Percentiles rank a stretch among this genome's conserved stretches.
Conservation (phyloP, 2,113 vertebrate genomes). For the Poecile atricapillus region DNA sequence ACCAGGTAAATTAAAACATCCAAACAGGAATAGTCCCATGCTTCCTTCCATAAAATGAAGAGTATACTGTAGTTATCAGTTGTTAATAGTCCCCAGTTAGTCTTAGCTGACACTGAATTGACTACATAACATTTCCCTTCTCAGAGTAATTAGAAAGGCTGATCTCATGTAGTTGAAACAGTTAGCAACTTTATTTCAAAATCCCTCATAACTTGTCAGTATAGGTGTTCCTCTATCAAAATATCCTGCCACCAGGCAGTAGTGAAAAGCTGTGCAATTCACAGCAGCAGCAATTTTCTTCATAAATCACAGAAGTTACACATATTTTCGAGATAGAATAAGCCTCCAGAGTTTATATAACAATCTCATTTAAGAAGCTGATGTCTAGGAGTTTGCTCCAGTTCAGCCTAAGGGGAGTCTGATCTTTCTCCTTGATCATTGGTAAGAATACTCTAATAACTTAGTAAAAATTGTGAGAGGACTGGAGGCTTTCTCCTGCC, state of each 20-base stretch:
- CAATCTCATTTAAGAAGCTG: background rate
- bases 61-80: rapidly evolving
- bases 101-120: background rate
- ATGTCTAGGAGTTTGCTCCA: background rate
- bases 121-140: background rate
- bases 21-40: background rate
- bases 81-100: background rate
- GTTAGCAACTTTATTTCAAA: background rate
- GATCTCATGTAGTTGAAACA: background rate
- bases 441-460: background rate
- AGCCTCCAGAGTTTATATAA: background rate
- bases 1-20: background rate
- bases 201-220: background rate
- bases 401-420: background rate
- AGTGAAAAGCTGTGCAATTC: background rate
- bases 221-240: background rate
- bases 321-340: background rate
- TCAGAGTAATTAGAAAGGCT: background rate
- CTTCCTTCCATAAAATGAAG: background rate
- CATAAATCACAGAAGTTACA: background rate
- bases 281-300: background rate
- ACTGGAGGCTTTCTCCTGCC: background rate
- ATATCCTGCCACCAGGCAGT: background rate
- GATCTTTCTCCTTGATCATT: background rate
- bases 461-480: background rate